phyloP scores from a whole-genome alignment of 2,113 vertebrate genomes.

The Bos taurus region ARS-UCD2.0 NC_037346.1:40037001-40037500 shows the following conservation, averaged over 20 bases:
- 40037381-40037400: background rate
- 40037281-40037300: slow-evolving; percentile 92
- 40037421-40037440: background rate
- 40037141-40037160: background rate
- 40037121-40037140: background rate
- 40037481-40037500: background rate
- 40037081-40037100: background rate
- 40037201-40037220: slow-evolving; percentile 89
- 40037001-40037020: slow-evolving; percentile 93
- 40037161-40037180: background rate
- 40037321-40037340: background rate
- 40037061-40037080: background rate
- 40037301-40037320: slow-evolving; percentile 86
- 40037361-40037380: background rate
- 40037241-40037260: slow-evolving; percentile 97
- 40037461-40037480: too few species aligned
- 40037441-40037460: background rate
- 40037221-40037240: slow-evolving; percentile 92
- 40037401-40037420: accelerated
- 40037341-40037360: background rate
- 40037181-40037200: background rate
- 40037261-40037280: slow-evolving; percentile 96
- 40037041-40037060: slow-evolving; percentile 73
- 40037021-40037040: slow-evolving; percentile 98
- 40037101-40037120: background rate